Conservation (phyloP, 2,113 vertebrate species). For the Calyptomena viridis region DNA sequence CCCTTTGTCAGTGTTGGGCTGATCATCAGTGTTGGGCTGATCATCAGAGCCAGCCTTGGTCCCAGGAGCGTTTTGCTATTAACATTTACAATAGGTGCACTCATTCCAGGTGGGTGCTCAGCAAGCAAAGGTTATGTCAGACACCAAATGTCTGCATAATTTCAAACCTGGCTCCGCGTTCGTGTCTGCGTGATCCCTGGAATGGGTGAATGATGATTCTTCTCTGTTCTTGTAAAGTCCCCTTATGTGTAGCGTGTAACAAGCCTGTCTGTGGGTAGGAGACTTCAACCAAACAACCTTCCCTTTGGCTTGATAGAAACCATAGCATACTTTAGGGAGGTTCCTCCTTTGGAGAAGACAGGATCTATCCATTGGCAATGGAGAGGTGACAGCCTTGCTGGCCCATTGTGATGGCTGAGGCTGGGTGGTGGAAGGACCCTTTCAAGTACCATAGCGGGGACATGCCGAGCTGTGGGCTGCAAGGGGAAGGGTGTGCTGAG, state of each 20-base stretch:
- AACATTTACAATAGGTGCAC: accelerated
- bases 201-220: background rate
- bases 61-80: background rate
- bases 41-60: background rate
- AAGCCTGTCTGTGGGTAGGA: background rate
- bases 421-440: background rate
- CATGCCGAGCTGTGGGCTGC: background rate
- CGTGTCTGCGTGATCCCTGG: accelerated
- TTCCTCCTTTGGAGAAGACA: background rate
- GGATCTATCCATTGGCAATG: accelerated
- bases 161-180: background rate
- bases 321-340: background rate
- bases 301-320: slow-evolving; percentile 5
- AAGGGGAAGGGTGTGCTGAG: background rate
- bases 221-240: background rate
- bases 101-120: background rate
- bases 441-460: background rate
- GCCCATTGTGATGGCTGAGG: background rate
- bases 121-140: accelerated
- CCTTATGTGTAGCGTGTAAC: accelerated
- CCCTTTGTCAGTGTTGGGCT: accelerated
- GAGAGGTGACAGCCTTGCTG: background rate
- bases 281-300: background rate
- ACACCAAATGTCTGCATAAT: background rate
- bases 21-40: too few species aligned